These are phyloP conservation scores for Adrianichthys oophorus DNA, from an alignment of 2,797 vertebrate species.

Conservation along the genomic window DNA sequence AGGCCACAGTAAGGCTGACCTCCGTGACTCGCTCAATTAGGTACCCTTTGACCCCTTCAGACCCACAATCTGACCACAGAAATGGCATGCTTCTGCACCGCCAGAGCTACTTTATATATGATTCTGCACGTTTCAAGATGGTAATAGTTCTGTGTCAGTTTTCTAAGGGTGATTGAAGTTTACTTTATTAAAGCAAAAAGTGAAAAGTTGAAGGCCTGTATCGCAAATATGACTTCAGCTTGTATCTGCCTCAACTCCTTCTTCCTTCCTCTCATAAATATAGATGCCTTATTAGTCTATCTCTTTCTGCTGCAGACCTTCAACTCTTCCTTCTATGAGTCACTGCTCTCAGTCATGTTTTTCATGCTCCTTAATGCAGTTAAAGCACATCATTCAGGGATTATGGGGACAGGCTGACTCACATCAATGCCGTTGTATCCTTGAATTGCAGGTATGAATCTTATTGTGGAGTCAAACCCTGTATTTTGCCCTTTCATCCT, in stretches of 20 bases:
- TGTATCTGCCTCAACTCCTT: constrained; percentile 26
- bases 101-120: constrained; percentile 49
- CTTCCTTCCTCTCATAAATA: constrained; percentile 43
- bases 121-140: constrained; percentile 16
- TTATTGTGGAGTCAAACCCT: constrained; percentile 24
- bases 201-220: constrained; percentile 15
- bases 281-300: constrained; percentile 41
- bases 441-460: constrained; percentile 50
- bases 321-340: constrained; percentile 16
- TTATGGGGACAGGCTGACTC: constrained; percentile 47
- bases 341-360: constrained; percentile 37
- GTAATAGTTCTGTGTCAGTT: constrained; percentile 20
- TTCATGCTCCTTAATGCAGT: constrained; percentile 43
- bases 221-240: constrained; percentile 10
- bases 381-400: constrained; percentile 45
- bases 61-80: constrained; percentile 60
- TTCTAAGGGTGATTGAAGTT: background rate
- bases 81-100: constrained; percentile 69
- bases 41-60: constrained; percentile 72
- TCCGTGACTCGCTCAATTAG: constrained; percentile 71
- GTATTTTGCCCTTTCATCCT: constrained; percentile 16
- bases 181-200: constrained; percentile 24
- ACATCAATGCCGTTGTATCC: constrained; percentile 37
- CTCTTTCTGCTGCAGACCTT: constrained; percentile 23
- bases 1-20: constrained; percentile 65